Base-by-base conservation (phyloP, 2,888 invertebrate genomes). In the Amiota communis region DNA sequence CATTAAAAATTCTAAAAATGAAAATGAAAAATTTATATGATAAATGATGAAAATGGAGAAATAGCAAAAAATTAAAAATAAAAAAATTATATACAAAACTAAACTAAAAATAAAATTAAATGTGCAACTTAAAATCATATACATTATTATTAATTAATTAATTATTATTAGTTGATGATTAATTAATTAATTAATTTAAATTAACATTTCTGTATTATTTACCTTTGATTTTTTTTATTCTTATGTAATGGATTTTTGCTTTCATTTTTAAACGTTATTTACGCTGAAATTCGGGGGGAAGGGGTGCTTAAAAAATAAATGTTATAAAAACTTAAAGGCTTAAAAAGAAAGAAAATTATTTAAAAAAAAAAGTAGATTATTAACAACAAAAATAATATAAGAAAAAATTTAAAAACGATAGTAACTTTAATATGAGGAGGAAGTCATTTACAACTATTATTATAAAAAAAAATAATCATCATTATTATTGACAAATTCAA, bases 381-480 rank as follows among this genome's bases (percentile, higher is more conserved):
- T 48, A 76, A 70, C 72, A 65, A 69, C 68, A 36, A 72, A 72
- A 63, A 17, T 6, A 61, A 67, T 15, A 67, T 49, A 46, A 64
- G 8, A 64, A 46, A 47, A 51, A 23, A 23, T 23, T 15, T 11
- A 15, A 10, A 20, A 63, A 36, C 1, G 13, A 17, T 36, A 17
- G 46, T 67, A 57, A 51, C 64, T 59, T 72, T 56, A 20, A 71
- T 70, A 76, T 72, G 71, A 73, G 71, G 70, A 1, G 17, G 17
- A 56, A n/a, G 56, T 56, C 1, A 10, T 56, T 56, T 56, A n/a
- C 9, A 15, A 15, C n/a, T n/a, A 23, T 56, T 56, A 13, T 56
- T 15, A 56, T 17, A 56, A n/a, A 56, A 15, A n/a, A 1, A n/a
- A 56, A 15, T 6, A 1, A 56, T 15, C n/a, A 3, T 56, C n/a